phyloP scores from a whole-genome alignment of 1,140 invertebrate genomes.

The Heliconius eleuchia region DNA sequence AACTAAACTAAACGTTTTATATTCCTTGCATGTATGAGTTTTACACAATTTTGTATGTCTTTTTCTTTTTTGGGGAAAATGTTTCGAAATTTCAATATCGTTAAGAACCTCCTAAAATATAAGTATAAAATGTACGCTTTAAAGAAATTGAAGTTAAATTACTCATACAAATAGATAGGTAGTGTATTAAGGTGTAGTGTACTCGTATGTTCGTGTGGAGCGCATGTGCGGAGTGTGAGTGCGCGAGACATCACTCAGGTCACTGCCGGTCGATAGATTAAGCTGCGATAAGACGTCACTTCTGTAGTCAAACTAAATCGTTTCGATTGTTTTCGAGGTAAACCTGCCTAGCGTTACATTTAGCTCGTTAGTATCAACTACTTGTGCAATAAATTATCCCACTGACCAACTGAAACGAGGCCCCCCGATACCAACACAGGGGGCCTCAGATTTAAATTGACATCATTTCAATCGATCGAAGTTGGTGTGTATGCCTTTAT shows the following conservation, averaged over 20 bases:
- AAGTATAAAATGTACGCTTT: constrained; percentile 81
- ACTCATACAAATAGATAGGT: constrained; percentile 76
- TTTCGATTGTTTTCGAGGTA: constrained; percentile 59
- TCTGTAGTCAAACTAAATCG: constrained; percentile 54
- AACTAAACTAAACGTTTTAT: constrained; percentile 35
- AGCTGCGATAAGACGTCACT: constrained; percentile 61
- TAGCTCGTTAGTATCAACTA: constrained; percentile 68
- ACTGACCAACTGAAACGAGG: constrained; percentile 62
- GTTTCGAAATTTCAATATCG: constrained; percentile 53
- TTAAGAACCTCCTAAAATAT: constrained; percentile 73
- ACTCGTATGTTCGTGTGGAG: constrained; percentile 51
- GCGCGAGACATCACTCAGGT: constrained; percentile 55
- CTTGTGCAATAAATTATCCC: constrained; percentile 76
- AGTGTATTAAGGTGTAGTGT: constrained; percentile 73
- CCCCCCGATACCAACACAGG: neutral
- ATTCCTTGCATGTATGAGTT: constrained; percentile 39
- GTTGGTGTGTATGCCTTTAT: constrained; percentile 2
- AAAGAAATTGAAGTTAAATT: constrained; percentile 78
- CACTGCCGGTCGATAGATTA: constrained; percentile 69
- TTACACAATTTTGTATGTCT: constrained; percentile 37
- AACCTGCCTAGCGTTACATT: constrained; percentile 64
- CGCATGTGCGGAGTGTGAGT: constrained; percentile 35
- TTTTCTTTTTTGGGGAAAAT: constrained; percentile 39
- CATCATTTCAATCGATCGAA: constrained; percentile 34
- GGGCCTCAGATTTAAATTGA: neutral